These are phyloP conservation scores for Hydrochoerus hydrochaeris DNA, from an alignment of 2,113 vertebrate species.

Conservation along the genomic window DNA sequence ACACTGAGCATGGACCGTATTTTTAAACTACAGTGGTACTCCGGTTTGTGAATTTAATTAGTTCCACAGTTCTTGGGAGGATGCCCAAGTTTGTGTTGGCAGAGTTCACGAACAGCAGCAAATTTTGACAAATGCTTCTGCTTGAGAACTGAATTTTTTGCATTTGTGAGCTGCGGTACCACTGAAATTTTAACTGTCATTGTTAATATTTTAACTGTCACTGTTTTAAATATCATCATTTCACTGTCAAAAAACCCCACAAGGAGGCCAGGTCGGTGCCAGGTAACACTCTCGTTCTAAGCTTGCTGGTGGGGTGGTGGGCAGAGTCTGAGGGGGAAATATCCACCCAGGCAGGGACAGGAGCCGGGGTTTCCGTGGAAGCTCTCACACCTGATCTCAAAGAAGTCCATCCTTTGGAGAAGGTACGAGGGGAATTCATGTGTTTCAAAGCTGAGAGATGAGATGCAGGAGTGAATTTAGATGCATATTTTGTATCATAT, in stretches of 20 bases:
- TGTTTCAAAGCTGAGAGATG: background rate
- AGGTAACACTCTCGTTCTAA: background rate
- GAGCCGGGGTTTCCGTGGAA: accelerated
- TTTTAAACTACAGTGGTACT: background rate
- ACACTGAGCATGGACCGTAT: background rate
- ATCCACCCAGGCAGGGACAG: background rate
- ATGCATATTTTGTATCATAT: background rate
- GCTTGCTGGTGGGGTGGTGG: background rate
- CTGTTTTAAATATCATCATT: background rate
- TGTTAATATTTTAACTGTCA: background rate
- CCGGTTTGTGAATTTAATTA: background rate
- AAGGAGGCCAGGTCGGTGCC: background rate
- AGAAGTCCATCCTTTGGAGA: background rate
- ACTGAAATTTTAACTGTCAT: background rate
- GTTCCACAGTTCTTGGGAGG: background rate
- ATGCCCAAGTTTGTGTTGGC: background rate
- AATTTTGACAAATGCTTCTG: background rate
- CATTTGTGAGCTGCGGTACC: background rate
- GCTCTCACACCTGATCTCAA: accelerated
- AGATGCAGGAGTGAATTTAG: background rate
- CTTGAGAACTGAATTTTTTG: background rate
- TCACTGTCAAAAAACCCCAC: background rate
- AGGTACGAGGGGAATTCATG: accelerated
- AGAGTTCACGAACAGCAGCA: background rate
- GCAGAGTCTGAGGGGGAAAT: background rate